Conservation (phyloP, 1,140 invertebrate genomes). For the Ericerus pela region DNA sequence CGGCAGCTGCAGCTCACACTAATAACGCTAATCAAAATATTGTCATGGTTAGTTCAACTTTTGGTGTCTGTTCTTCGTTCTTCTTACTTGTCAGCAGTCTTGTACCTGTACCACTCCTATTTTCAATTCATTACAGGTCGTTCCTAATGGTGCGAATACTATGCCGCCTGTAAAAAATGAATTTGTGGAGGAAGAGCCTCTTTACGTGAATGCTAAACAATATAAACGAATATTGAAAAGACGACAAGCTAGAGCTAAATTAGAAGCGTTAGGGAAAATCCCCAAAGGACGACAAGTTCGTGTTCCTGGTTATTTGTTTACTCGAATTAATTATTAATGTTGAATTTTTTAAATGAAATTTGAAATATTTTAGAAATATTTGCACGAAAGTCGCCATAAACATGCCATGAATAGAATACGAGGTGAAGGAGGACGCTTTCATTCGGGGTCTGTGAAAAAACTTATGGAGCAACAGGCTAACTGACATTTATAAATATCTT, state of each 20-base stretch:
- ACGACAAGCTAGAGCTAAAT: slow-evolving; percentile 72
- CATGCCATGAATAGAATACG: slow-evolving; percentile 96
- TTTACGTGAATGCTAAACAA: slow-evolving; percentile 99
- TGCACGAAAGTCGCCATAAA: slow-evolving; percentile 94
- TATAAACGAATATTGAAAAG: slow-evolving; percentile 84
- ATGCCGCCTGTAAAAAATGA: slow-evolving; percentile 38
- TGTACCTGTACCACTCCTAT: neutral
- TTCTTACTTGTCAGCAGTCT: too few species aligned
- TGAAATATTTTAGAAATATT: slow-evolving; percentile 68
- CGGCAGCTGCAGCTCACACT: slow-evolving; percentile 36
- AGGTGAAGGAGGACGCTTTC: slow-evolving; percentile 91
- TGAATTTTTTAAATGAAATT: neutral
- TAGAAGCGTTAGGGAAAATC: slow-evolving; percentile 86
- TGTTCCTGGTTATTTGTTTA: slow-evolving; percentile 20
- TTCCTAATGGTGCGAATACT: slow-evolving; percentile 11
- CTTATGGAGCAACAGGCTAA: slow-evolving; percentile 13
- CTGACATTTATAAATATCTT: neutral
- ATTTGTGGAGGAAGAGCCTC: slow-evolving; percentile 75
- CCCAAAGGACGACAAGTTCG: slow-evolving; percentile 83
- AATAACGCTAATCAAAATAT: slow-evolving; percentile 38
- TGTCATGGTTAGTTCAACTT: slow-evolving; percentile 40
- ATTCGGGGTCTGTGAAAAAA: slow-evolving; percentile 56
- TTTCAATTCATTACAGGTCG: slow-evolving; percentile 16
- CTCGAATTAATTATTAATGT: too few species aligned
- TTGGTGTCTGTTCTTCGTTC: too few species aligned